Evolutionary conservation across 2,797 vertebrate species (phyloP).

Genomic region (Gobionotothen gibberifrons): DNA sequence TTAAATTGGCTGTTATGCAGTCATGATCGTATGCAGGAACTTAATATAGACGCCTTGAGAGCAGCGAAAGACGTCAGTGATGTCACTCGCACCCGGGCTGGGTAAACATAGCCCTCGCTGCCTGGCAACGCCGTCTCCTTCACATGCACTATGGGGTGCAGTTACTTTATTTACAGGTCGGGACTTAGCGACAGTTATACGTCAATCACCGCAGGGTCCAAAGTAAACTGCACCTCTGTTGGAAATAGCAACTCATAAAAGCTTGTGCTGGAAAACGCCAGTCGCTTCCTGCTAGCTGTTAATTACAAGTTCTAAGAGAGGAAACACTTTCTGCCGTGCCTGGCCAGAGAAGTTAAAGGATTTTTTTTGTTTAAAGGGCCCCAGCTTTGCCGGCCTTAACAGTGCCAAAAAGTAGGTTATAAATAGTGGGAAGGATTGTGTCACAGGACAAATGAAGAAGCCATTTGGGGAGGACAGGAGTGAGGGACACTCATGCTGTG

Average conservation of each 20-base stretch:
- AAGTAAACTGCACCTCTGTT: slow-evolving; percentile 71
- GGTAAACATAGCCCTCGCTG: slow-evolving; percentile 64
- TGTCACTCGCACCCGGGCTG: slow-evolving; percentile 50
- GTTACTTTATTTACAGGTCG: slow-evolving; percentile 72
- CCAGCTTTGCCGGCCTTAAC: slow-evolving; percentile 25
- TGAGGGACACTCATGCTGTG: slow-evolving; percentile 26
- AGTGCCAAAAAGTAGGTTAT: slow-evolving; percentile 51
- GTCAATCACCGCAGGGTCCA: slow-evolving; percentile 59
- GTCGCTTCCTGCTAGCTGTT: slow-evolving; percentile 63
- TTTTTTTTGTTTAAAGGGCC: slow-evolving; percentile 1
- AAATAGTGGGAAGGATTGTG: slow-evolving; percentile 71
- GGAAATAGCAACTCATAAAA: slow-evolving; percentile 77
- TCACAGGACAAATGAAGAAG: slow-evolving; percentile 59
- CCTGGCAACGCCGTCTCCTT: slow-evolving; percentile 59
- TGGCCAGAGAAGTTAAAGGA: slow-evolving; percentile 8
- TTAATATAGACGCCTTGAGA: slow-evolving; percentile 68
- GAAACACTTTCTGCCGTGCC: slow-evolving; percentile 40
- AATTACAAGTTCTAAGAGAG: slow-evolving; percentile 58
- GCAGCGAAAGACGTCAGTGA: slow-evolving; percentile 45
- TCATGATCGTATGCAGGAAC: slow-evolving; percentile 35
- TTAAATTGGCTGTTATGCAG: slow-evolving; percentile 41
- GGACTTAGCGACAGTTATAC: slow-evolving; percentile 58
- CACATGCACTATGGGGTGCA: slow-evolving; percentile 43
- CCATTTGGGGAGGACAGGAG: slow-evolving; percentile 18
- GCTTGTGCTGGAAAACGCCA: slow-evolving; percentile 54